Evolutionary conservation across 2,113 vertebrate genomes (phyloP), one percentile per base, ranked within the genome.

Genomic region (Eurystomus gularis): DNA sequence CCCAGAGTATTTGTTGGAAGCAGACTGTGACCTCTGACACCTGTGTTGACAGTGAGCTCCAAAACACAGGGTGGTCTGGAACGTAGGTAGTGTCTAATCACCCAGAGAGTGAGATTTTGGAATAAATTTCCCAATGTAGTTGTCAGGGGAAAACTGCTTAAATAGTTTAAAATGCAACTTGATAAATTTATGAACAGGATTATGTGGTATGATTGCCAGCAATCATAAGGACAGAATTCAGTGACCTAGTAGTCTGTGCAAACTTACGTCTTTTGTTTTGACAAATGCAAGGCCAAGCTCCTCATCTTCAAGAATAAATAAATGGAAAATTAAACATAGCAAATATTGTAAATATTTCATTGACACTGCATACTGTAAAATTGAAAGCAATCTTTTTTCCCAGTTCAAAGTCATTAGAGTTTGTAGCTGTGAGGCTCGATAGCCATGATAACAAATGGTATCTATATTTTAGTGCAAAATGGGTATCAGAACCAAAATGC

Each of bases 281-380:
- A 82, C 26, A 93, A 92, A 88, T 64, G 8, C 16, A 79, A 93
- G n/a, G 37, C 66, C 51, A 83, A 86, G 42, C 10, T 88, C 58
- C 40, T 90, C 40, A 77, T 73, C 37, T 77, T 73, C n/a, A 77
- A 73, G 62, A 83, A 88, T 61, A 95, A 96, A 88, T 92, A 95
- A 71, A 90, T 60, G 49, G 82, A 70, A 96, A 96, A 94, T 83
- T 93, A 92, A 93, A 65, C 28, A 73, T 11, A 42, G 88, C 48
- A 92, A 94, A 94, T 96, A 78, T 31, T 61, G 55, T 90, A 96
- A 95, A 95, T 96, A 92, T 94, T 93, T 96, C 48, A 96, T 84
- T 88, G 76, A 70, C 65, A 79, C 25, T 93, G 91, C 48, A 39
- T 61, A 66, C 42, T 48, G 33, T 81, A 82, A 94, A 96, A 94